Percentiles rank a stretch among this genome's conserved stretches.
Conservation (phyloP, 2,888 invertebrate species). For the Poecilobothrus nobilitatus region DNA sequence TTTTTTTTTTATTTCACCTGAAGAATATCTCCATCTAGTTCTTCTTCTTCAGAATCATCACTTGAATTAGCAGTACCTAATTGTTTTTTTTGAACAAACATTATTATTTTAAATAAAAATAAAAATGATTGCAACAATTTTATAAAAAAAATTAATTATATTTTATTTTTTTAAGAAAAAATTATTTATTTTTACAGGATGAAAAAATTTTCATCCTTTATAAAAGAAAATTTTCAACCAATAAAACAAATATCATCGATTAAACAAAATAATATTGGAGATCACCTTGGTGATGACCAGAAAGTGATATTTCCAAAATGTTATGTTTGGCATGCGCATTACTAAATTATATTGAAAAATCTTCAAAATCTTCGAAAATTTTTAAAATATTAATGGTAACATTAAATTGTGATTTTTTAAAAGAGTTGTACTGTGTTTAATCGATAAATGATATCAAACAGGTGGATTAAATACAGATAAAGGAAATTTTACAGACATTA, state of each 20-base stretch:
- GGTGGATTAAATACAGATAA: no score
- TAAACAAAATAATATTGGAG: background rate
- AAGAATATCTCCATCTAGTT: conserved; percentile 41
- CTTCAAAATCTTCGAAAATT: background rate
- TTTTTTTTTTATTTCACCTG: conserved; percentile 36
- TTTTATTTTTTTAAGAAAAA: background rate
- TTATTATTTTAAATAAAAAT: conserved; percentile 28
- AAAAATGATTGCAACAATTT: no score
- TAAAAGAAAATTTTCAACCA: background rate
- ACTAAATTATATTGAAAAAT: background rate
- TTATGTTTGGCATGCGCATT: background rate
- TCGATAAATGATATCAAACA: background rate
- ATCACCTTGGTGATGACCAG: background rate
- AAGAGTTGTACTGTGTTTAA: background rate
- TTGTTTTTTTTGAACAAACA: conserved; percentile 51
- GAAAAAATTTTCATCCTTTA: background rate
- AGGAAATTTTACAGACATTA: no score
- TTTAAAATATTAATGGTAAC: background rate
- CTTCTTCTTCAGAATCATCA: conserved; percentile 53
- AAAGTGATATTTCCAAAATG: background rate
- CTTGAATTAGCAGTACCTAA: conserved; percentile 46
- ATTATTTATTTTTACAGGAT: background rate
- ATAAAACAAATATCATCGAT: background rate
- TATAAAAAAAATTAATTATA: no score
- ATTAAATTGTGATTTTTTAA: background rate